Conservation (phyloP, 1,140 invertebrate genomes). For the Drosophila suzukii region DNA sequence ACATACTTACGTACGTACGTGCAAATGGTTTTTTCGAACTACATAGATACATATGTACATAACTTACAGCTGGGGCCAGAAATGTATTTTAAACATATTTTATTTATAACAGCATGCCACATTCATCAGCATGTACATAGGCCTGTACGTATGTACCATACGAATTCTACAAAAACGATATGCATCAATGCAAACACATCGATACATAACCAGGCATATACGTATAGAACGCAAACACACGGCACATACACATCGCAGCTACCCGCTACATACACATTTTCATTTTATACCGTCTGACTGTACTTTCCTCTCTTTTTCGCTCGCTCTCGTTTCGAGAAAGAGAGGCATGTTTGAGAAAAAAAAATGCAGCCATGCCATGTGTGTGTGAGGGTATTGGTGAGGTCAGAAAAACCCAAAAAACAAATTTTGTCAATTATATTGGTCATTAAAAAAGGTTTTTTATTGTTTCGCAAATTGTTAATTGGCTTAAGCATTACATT, state of each 20-base stretch:
- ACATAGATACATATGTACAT: conserved; percentile 6
- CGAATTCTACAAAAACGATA: conserved; percentile 46
- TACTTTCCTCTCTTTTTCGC: conserved; percentile 62
- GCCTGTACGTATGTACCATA: conserved; percentile 40
- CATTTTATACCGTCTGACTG: conserved; percentile 80
- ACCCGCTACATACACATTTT: conserved; percentile 76
- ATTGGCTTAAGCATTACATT: background rate
- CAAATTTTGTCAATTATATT: background rate
- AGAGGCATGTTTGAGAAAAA: conserved; percentile 50
- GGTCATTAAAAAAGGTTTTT: background rate
- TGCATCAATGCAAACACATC: conserved; percentile 58
- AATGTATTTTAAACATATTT: conserved; percentile 10
- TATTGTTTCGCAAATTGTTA: background rate
- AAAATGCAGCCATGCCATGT: conserved; percentile 52
- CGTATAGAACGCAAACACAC: conserved; percentile 40
- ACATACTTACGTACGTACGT: background rate
- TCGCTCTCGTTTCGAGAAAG: conserved; percentile 54
- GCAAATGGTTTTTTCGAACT: no score
- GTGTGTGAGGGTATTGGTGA: conserved; percentile 64
- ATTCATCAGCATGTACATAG: conserved; percentile 31
- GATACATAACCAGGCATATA: conserved; percentile 29
- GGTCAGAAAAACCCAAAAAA: conserved; percentile 8
- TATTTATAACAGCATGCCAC: conserved; percentile 18
- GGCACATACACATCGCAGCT: conserved; percentile 9
- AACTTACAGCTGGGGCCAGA: background rate